Conservation (phyloP, 2,113 vertebrate species). For the Charadrius vociferus region DNA sequence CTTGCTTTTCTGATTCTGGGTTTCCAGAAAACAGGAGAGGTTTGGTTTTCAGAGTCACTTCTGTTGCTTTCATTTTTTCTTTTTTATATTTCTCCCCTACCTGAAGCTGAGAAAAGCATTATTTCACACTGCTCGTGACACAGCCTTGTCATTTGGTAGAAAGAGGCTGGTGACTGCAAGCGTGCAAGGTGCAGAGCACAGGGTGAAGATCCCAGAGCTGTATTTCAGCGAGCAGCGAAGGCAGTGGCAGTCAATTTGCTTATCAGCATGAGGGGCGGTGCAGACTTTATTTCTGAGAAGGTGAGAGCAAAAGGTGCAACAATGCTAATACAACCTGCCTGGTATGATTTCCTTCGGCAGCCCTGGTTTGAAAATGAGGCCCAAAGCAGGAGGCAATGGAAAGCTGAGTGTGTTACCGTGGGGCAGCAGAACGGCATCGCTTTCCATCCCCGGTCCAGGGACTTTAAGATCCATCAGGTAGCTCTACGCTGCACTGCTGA, state of each 20-base stretch:
- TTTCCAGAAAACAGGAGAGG: neutral
- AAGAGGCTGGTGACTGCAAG: neutral
- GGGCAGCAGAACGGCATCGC: neutral
- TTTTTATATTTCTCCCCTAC: neutral
- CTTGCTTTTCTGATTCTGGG: neutral
- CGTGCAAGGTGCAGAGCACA: neutral
- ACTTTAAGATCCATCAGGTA: neutral
- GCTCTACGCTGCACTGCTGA: neutral
- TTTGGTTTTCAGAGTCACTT: neutral
- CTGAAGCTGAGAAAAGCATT: neutral
- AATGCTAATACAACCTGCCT: too few species aligned
- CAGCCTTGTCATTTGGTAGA: neutral
- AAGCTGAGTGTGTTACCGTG: too few species aligned
- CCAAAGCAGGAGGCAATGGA: too few species aligned
- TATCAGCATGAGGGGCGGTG: too few species aligned
- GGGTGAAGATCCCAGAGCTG: neutral
- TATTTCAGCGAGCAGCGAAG: neutral
- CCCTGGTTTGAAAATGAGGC: too few species aligned
- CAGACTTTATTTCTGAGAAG: too few species aligned
- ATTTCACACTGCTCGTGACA: neutral
- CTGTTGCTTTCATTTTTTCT: neutral
- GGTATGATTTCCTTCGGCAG: too few species aligned
- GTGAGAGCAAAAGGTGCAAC: too few species aligned
- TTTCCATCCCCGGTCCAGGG: neutral
- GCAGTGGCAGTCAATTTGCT: too few species aligned